A percentile compares a stretch with the other conserved stretches of the same genome.
phyloP scores from a whole-genome alignment of 1,140 invertebrate species.

The Lucilia cuprina region DNA sequence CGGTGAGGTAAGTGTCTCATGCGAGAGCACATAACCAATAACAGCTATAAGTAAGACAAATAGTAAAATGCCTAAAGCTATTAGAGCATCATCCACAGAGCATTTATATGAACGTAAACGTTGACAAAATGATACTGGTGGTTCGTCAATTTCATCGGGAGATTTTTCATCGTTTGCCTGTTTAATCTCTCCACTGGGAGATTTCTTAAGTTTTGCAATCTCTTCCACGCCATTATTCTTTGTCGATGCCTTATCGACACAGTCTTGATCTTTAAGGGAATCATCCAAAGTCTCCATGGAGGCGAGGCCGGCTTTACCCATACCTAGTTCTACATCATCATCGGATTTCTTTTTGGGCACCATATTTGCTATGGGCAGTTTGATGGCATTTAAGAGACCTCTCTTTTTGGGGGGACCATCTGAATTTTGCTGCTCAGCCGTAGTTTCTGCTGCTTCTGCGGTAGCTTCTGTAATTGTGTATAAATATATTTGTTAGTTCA shows the following conservation, averaged over 20 bases:
- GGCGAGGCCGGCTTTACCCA: conserved; percentile 72
- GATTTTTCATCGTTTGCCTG: conserved; percentile 49
- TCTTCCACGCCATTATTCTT: conserved; percentile 69
- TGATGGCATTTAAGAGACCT: conserved; percentile 69
- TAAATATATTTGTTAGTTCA: not conserved
- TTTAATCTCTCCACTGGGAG: conserved; percentile 65
- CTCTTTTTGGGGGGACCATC: conserved; percentile 56
- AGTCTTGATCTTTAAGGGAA: conserved; percentile 63
- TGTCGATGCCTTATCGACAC: conserved; percentile 61
- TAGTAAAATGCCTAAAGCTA: conserved; percentile 65
- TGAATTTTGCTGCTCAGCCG: conserved; percentile 41
- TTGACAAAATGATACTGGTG: conserved; percentile 48
- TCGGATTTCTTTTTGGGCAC: conserved; percentile 65
- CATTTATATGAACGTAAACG: conserved; percentile 56
- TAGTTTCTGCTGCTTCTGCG: conserved; percentile 64
- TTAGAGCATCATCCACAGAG: conserved; percentile 65
- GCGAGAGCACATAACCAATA: conserved; percentile 69
- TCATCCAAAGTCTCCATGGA: conserved; percentile 81
- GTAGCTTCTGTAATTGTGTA: conserved; percentile 48
- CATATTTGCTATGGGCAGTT: conserved; percentile 71
- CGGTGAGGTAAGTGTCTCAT: conserved; percentile 64
- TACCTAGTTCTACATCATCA: conserved; percentile 64
- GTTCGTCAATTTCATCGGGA: conserved; percentile 55
- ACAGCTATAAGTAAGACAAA: conserved; percentile 72
- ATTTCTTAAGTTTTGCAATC: conserved; percentile 71